Conservation (phyloP, 2,113 vertebrate species). For the Felis catus region DNA sequence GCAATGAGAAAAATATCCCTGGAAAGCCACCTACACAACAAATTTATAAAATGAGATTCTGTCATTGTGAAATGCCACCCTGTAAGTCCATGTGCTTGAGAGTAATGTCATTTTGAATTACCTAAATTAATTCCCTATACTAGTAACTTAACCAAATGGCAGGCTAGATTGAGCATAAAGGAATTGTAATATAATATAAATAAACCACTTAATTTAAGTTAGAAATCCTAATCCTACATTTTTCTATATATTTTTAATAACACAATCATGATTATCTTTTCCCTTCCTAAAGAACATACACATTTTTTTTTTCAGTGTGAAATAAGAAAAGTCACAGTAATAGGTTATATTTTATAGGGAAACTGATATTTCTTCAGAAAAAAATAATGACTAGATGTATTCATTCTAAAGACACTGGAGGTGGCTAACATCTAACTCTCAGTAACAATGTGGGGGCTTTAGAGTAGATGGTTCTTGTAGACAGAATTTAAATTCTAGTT, state of each 20-base stretch:
- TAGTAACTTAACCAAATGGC: neutral
- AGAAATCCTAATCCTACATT: fast-evolving
- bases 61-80: neutral
- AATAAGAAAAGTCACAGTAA: neutral
- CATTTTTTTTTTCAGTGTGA: neutral
- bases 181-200: neutral
- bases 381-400: constrained; percentile 43
- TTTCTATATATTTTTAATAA: neutral
- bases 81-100: neutral
- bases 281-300: neutral
- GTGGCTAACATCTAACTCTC: constrained; percentile 28
- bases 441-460: constrained; percentile 59
- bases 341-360: neutral
- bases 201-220: neutral
- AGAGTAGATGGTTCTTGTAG: constrained; percentile 1
- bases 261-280: neutral
- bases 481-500: constrained; percentile 47
- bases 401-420: constrained; percentile 50
- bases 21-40: neutral
- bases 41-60: constrained; percentile 8
- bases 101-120: neutral
- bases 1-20: neutral
- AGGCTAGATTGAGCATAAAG: neutral
- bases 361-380: constrained; percentile 25
- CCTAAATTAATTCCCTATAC: neutral